These are phyloP conservation scores for Colletes gigas DNA, from an alignment of 1,140 invertebrate genomes.

Conservation along the genomic window DNA sequence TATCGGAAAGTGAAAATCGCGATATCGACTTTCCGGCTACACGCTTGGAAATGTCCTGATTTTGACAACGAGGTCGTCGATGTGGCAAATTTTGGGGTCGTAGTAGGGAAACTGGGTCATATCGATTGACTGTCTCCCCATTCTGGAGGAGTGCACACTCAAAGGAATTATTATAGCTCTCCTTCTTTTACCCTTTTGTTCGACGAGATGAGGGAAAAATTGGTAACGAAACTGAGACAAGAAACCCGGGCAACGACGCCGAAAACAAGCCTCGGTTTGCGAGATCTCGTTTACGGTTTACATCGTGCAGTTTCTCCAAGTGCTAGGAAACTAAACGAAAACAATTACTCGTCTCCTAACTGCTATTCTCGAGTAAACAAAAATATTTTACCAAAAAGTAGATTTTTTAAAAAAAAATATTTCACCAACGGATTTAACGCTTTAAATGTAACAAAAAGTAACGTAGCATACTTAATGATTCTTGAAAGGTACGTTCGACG, in stretches of 20 bases:
- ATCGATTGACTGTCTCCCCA: constrained; percentile 55
- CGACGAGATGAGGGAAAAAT: constrained; percentile 13
- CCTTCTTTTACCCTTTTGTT: constrained; percentile 11
- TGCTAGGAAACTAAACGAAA: no score
- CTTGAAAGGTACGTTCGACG: no score
- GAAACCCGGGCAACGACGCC: constrained; percentile 8
- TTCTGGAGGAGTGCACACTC: constrained; percentile 17
- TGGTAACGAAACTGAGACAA: background rate
- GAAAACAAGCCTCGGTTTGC: background rate
- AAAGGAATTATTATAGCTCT: constrained; percentile 40
- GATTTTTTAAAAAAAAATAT: no score
- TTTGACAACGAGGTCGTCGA: constrained; percentile 53
- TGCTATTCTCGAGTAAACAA: no score
- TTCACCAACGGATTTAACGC: no score
- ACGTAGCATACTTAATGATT: no score
- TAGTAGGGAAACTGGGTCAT: constrained; percentile 54
- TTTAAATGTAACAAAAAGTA: no score
- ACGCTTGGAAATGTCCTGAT: constrained; percentile 26
- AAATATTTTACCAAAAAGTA: no score
- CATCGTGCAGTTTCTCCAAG: no score
- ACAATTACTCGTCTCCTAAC: no score
- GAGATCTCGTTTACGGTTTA: background rate
- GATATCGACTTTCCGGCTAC: background rate
- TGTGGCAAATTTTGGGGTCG: constrained; percentile 59
- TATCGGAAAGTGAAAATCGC: constrained; percentile 5